Evolutionary conservation across 2,113 vertebrate species (phyloP), one percentile per base, ranked within the genome.

Genomic region (Aphyosemion australe): DNA sequence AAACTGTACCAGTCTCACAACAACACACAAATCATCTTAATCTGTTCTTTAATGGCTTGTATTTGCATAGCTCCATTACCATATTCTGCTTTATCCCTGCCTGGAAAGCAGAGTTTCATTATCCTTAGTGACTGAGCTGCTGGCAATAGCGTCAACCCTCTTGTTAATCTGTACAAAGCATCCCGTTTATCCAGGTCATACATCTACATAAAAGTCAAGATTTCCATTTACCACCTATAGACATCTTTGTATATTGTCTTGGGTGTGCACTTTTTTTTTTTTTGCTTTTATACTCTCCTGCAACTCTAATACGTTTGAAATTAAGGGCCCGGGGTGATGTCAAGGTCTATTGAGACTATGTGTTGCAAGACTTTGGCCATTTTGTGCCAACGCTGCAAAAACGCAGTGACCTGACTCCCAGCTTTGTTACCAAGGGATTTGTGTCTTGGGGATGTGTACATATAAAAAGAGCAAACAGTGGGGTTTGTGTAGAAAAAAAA

Each of bases 361-460:
- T 64, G 60, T 79, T 54, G 76, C 34, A 69, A 70, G 46, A 61
- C 52, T 72, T 39, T 61, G 39, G 26, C 50, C 64, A 49, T 74
- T 37, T 85, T 85, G 78, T 84, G 80, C 78, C 61, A 46, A 69
- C 43, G 7, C 64, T 80, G 84, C 86, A 84, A 43, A 89, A 90
- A 81, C 61, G 54, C 55, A 34, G 42, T 69, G 78, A 65, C 81
- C 73, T 60, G 42, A 72, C 62, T 63, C 19, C 32, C 14, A 41
- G 47, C 2, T 3, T 46, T 59, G 68, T 78, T 66, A 63, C 56
- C 60, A 41, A 19, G 68, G 74, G 80, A 76, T 55, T 76, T 67
- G 64, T 76, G 70, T 76, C 55, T 53, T 18, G 62, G n/a, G 47
- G 72, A 74, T 49, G 67, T 73, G 79, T 58, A 48, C 56, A 61